Conservation (phyloP, 2,888 invertebrate species). For the Terebella lapidaria region DNA sequence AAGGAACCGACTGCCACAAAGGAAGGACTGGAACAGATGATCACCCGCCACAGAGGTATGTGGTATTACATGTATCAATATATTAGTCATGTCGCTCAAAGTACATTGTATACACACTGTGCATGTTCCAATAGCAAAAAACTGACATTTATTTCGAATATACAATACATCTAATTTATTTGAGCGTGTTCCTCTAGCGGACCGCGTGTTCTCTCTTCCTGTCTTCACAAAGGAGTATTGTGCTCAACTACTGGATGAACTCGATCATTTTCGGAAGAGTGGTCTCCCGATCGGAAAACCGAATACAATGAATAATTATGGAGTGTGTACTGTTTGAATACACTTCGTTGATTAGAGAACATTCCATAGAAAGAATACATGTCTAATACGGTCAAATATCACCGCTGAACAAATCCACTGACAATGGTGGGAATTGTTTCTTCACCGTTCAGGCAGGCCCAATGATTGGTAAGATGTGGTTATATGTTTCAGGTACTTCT, state of each 20-base stretch:
- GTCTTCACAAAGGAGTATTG: constrained; percentile 53
- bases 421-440: too few species aligned
- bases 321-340: constrained; percentile 44
- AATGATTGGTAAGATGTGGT: too few species aligned
- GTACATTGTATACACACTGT: too few species aligned
- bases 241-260: constrained; percentile 43
- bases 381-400: not conserved
- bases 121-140: too few species aligned
- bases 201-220: constrained; percentile 49
- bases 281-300: constrained; percentile 52
- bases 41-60: not conserved
- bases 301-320: constrained; percentile 56
- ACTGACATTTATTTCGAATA: too few species aligned
- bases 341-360: not conserved
- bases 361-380: not conserved
- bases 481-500: constrained; percentile 40
- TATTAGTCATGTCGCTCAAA: too few species aligned
- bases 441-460: too few species aligned
- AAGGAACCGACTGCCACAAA: not conserved
- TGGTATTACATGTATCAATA: not conserved
- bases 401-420: too few species aligned
- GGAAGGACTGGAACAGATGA: not conserved
- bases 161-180: not conserved
- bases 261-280: constrained; percentile 50
- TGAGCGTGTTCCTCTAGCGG: constrained; percentile 28